phyloP scores from a whole-genome alignment of 1,140 invertebrate species.

The Meteorus sp. region DNA sequence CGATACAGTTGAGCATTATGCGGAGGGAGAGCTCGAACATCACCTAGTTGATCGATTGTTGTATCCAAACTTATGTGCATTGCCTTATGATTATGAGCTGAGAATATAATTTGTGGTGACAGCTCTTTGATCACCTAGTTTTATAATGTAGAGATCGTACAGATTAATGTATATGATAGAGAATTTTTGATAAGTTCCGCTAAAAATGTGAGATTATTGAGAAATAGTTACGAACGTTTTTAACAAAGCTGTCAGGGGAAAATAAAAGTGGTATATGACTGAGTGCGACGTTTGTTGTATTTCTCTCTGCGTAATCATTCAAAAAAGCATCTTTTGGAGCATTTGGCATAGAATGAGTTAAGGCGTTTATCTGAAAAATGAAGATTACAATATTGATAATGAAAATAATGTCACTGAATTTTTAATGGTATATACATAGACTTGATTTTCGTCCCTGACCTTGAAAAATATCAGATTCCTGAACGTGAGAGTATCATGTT shows the following conservation, averaged over 20 bases:
- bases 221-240: slow-evolving; percentile 57
- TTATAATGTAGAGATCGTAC: too few species aligned
- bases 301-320: slow-evolving; percentile 62
- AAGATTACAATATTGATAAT: neutral
- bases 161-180: too few species aligned
- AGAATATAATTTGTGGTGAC: slow-evolving; percentile 79
- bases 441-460: slow-evolving; percentile 47
- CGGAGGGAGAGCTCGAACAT: slow-evolving; percentile 53
- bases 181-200: slow-evolving; percentile 9
- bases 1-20: slow-evolving; percentile 58
- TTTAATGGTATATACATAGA: too few species aligned
- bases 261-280: slow-evolving; percentile 72
- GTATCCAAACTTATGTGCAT: slow-evolving; percentile 61
- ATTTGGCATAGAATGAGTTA: slow-evolving; percentile 60
- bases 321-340: slow-evolving; percentile 61
- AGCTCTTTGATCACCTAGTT: slow-evolving; percentile 70
- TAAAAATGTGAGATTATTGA: slow-evolving; percentile 5
- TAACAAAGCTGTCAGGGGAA: slow-evolving; percentile 65
- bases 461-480: slow-evolving; percentile 65
- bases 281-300: slow-evolving; percentile 66
- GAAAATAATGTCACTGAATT: too few species aligned
- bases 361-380: slow-evolving; percentile 69
- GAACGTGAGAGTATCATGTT: slow-evolving; percentile 66
- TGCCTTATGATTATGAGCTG: slow-evolving; percentile 80
- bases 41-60: slow-evolving; percentile 53